Base-by-base conservation (phyloP, 2,888 invertebrate species). In the Clitarchus hookeri region DNA sequence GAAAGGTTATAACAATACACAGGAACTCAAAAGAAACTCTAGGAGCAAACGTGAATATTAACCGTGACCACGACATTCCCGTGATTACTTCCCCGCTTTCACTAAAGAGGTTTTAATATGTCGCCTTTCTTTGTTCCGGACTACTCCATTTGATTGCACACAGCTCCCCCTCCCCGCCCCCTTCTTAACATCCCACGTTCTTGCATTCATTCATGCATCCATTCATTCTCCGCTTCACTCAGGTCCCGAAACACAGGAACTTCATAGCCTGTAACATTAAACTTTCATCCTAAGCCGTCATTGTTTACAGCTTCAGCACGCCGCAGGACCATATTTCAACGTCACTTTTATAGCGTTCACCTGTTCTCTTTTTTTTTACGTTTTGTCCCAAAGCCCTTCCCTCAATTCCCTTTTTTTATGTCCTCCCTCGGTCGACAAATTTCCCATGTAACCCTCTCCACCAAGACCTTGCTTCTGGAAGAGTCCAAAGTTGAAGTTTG, bases 81-180 rank as follows among this genome's bases (percentile, higher is more conserved):
- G 19, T 65, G 16, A 65, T 65, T 65, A 65, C 65, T 65, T 65
- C 16, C 65, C 65, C 16, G 65, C n/a, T 11, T 65, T n/a, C 65
- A 9, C 65, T n/a, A 65, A 6, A 65, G 65, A 65, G 65, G 65
- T 65, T 65, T 23, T 65, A 0, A 65, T 65, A 65, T 65, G 65
- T 65, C n/a, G 65, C 65, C 8, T 23, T 65, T 19, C 65, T n/a
- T 65, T 65, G 65, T 65, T n/a, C 65, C 13, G 23, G n/a, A 16
- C 65, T 65, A 65, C 65, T 65, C 65, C 65, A n/a, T 23, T 65
- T 65, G 65, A 65, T 65, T 65, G 65, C 65, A 65, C 53, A 53
- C 65, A 23, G 65, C 65, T 65, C 48, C 16, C 48, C 12, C 8
- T 53, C 53, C 6, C 53, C 53, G 8, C 12, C 3, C 3, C 19